Evolutionary conservation across 1,140 invertebrate species (phyloP).

Genomic region (Drosophila mayri): DNA sequence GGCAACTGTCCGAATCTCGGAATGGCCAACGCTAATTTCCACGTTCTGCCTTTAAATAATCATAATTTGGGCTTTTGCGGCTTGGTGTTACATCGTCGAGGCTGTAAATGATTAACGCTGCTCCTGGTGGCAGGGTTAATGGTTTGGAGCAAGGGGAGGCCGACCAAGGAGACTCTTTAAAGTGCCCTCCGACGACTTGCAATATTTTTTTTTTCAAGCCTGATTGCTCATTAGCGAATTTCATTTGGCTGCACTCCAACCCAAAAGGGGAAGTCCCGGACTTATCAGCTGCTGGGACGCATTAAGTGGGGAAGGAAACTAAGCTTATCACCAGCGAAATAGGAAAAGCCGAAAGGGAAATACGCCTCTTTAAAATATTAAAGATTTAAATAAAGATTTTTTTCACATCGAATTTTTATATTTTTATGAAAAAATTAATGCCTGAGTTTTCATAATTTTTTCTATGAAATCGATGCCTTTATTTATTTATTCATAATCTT

Average conservation of each 20-base stretch:
- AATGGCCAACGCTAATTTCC: slow-evolving; percentile 53
- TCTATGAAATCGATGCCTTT: too few species aligned
- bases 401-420: background rate
- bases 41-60: slow-evolving; percentile 69
- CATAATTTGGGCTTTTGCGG: slow-evolving; percentile 71
- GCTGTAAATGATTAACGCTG: slow-evolving; percentile 76
- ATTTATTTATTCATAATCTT: too few species aligned
- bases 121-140: slow-evolving; percentile 14
- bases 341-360: background rate
- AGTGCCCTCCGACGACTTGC: slow-evolving; percentile 42
- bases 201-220: slow-evolving; percentile 65
- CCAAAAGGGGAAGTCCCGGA: slow-evolving; percentile 30
- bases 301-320: slow-evolving; percentile 34
- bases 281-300: slow-evolving; percentile 40
- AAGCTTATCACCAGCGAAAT: background rate
- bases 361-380: background rate
- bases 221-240: slow-evolving; percentile 79
- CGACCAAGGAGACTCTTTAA: slow-evolving; percentile 38
- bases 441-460: too few species aligned
- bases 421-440: background rate
- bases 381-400: too few species aligned
- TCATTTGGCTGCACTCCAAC: slow-evolving; percentile 77
- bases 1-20: slow-evolving; percentile 58
- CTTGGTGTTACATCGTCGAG: slow-evolving; percentile 44
- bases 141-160: background rate